Evolutionary conservation across 2,113 vertebrate species (phyloP).

Genomic region (Heliornis fulica): DNA sequence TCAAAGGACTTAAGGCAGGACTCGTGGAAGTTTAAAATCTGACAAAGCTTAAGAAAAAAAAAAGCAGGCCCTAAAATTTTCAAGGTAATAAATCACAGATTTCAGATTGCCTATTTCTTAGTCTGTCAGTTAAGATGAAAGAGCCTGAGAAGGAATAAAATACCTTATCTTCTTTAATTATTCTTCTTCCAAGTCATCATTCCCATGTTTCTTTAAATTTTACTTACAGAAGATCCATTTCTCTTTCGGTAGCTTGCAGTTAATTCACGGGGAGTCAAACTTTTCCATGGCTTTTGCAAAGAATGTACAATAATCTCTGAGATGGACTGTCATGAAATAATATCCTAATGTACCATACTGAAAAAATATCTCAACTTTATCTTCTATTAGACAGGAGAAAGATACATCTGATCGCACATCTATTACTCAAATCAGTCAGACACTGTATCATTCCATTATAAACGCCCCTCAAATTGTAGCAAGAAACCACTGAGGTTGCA

Average conservation of each 20-base stretch:
- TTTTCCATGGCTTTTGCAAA: neutral
- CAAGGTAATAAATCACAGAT: conserved; percentile 34
- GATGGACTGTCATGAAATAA: neutral
- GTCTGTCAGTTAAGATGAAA: conserved; percentile 38
- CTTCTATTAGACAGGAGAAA: neutral
- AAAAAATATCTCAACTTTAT: neutral
- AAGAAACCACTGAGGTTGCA: neutral
- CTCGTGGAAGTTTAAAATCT: conserved; percentile 12
- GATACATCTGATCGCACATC: neutral
- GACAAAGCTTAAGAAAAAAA: neutral
- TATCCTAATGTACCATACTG: neutral
- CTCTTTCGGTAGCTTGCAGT: neutral
- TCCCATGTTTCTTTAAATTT: neutral
- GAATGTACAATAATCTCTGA: neutral
- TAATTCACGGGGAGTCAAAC: neutral
- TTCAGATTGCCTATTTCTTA: conserved; percentile 4
- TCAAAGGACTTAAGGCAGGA: conserved; percentile 12
- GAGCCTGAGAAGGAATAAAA: conserved; percentile 32
- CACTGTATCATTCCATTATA: neutral
- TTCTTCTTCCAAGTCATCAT: neutral
- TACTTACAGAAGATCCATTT: neutral
- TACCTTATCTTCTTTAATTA: neutral
- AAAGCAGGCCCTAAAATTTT: neutral
- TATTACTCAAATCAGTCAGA: neutral
- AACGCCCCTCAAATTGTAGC: neutral